Base-by-base conservation (phyloP, 2,888 invertebrate genomes). In the Limnephilus auricula region DNA sequence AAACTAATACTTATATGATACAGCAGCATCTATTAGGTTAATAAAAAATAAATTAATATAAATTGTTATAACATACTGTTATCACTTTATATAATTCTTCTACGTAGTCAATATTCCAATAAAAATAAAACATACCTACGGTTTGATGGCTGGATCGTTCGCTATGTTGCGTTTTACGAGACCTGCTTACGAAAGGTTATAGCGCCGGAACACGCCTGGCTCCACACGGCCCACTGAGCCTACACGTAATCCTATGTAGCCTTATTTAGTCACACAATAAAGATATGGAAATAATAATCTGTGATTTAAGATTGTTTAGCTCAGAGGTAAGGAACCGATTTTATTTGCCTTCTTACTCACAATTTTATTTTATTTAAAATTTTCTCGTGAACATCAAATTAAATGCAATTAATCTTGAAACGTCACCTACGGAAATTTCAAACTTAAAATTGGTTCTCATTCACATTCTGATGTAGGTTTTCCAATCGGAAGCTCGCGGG, bases 251-350 rank as follows among this genome's bases (percentile, higher is more conserved):
- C 65, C 9, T 65, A 32, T 78, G 32, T 32, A 31, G 31, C 85
- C 85, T 85, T 37, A 34, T 85, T 85, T 85, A 34, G 85, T 34
- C 45, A 40, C 40, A 85, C 30, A 87, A 87, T 87, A 87, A 87
- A 87, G 65, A 87, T 13, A 65, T n/a, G 65, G 65, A 65, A 30
- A 31, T 34, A 86, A 50, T 50, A 65, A 65, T 65, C 25, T 65
- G 25, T 65, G 65, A 65, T 12, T 31, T 65, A 15, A 50, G 65
- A 32, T 65, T 65, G 31, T 65, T 25, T 65, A 32, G 65, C 5
- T 65, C 30, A 50, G 32, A 50, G 65, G 65, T n/a, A n/a, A 65
- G 65, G 5, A 65, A n/a, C 25, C 18, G 18, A 18, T 25, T 18
- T 18, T 9, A 65, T 65, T 65, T 25, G 65, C 5, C 25, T 65